Evolutionary conservation across 2,113 vertebrate genomes (phyloP), one percentile per base, ranked within the genome.

Genomic region (Orthonyx spaldingii): DNA sequence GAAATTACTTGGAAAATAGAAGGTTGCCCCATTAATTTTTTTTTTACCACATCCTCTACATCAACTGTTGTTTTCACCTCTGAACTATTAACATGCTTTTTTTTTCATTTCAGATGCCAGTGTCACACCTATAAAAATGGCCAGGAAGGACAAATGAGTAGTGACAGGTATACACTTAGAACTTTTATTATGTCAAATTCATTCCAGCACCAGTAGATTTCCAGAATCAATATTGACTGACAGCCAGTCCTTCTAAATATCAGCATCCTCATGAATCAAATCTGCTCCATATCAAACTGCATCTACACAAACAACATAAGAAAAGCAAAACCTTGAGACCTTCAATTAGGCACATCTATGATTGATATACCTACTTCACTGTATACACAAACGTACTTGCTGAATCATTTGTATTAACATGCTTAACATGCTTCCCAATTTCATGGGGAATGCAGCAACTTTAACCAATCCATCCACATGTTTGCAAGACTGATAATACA

Each of bases 211-310:
- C 53, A 41, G 55, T 18, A 69, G 44, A 77, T 86, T 96, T 90
- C 70, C 78, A 87, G 69, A 95, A 94, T 90, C 66, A 5, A 92
- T 95, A 82, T 3, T 69, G 89, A 91, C 64, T 89, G 91, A 82
- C 72, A 93, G 77, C 2, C 18, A 57, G 55, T 66, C 53, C 84
- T 83, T 89, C 76, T 85, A 83, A 90, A 84, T 49, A 94, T 42
- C 80, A 94, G 42, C 39, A 90, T 70, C 37, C 12, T 85, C 66
- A 41, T 77, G 46, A 87, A 87, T 59, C 69, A 94, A 71, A 76
- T 87, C 53, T 84, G 59, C 42, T 65, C 22, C 22, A 2, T 77
- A 90, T 50, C 84, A 65, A 10, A 47, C 44, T 75, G 47, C 23
- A 59, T 24, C 50, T 66, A 78, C 47, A 84, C 42, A 89, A 76